A percentile compares a stretch with the other conserved stretches of the same genome.
These are phyloP conservation scores for Sciurus vulgaris DNA, from an alignment of 2,797 vertebrate species.

Conservation along the genomic window DNA sequence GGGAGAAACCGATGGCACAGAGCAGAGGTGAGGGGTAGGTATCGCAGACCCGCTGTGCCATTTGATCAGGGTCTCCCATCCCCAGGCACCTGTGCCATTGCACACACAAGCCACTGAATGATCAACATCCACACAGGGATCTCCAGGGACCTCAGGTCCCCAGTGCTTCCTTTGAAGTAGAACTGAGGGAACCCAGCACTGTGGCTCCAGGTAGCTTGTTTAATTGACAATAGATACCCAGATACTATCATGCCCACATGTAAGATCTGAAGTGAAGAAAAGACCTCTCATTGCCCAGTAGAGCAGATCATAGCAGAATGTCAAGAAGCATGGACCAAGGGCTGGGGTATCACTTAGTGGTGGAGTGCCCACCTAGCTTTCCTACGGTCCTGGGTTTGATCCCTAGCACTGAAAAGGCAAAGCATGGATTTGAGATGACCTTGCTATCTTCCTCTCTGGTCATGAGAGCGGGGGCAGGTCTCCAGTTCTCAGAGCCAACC, in stretches of 20 bases:
- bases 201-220: too few species aligned
- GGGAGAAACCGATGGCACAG: neutral
- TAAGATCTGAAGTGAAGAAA: neutral
- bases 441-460: neutral
- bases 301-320: neutral
- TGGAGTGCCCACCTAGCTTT: too few species aligned
- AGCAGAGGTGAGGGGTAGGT: neutral
- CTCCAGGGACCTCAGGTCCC: neutral
- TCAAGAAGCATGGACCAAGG: too few species aligned
- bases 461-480: neutral
- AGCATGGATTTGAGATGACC: too few species aligned
- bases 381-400: neutral
- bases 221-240: neutral
- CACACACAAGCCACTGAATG: neutral
- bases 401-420: neutral
- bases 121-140: neutral
- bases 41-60: too few species aligned
- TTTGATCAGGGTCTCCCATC: fast-evolving
- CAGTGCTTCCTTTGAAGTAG: neutral
- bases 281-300: neutral
- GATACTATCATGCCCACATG: neutral
- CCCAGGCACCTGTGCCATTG: neutral
- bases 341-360: neutral
- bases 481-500: neutral
- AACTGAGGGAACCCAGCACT: neutral